Evolutionary conservation across 2,113 vertebrate species (phyloP), one percentile per base, ranked within the genome.

Genomic region (Puntigrus tetrazona): DNA sequence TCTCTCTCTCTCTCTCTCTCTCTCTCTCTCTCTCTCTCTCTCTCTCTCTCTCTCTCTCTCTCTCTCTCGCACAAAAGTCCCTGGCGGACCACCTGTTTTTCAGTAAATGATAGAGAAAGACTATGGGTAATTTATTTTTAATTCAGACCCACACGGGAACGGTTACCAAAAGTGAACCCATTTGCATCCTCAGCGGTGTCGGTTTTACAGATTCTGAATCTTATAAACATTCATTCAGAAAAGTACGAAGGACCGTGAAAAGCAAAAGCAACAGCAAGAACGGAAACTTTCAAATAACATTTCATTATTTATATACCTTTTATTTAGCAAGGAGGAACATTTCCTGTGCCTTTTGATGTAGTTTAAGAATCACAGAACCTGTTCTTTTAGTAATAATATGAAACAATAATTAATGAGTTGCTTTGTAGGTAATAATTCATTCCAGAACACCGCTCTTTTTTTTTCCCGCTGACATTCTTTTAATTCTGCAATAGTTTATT

Each of bases 1-100:
- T n/a, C n/a, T n/a, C n/a, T n/a, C n/a, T n/a, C n/a, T n/a, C n/a
- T n/a, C n/a, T n/a, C n/a, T n/a, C n/a, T n/a, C n/a, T n/a, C n/a
- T n/a, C n/a, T n/a, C n/a, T n/a, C n/a, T n/a, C n/a, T n/a, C n/a
- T n/a, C n/a, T n/a, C n/a, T n/a, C n/a, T n/a, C n/a, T n/a, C n/a
- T n/a, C n/a, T n/a, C n/a, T n/a, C n/a, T n/a, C n/a, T n/a, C n/a
- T n/a, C n/a, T n/a, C n/a, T n/a, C n/a, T n/a, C n/a, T n/a, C n/a
- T n/a, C n/a, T n/a, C n/a, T n/a, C n/a, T 41, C 69, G 7, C 22
- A 25, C 36, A 72, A 72, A 72, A 72, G 69, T 72, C 36, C 69
- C 69, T 72, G 7, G 22, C 11, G 0, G 38, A 41, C 10, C 22
- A 43, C 69, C 36, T 72, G 36, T 43, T 25, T 72, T 41, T 43